These are phyloP conservation scores for Troilus luridus DNA, from an alignment of 2,888 invertebrate genomes.

Conservation along the genomic window DNA sequence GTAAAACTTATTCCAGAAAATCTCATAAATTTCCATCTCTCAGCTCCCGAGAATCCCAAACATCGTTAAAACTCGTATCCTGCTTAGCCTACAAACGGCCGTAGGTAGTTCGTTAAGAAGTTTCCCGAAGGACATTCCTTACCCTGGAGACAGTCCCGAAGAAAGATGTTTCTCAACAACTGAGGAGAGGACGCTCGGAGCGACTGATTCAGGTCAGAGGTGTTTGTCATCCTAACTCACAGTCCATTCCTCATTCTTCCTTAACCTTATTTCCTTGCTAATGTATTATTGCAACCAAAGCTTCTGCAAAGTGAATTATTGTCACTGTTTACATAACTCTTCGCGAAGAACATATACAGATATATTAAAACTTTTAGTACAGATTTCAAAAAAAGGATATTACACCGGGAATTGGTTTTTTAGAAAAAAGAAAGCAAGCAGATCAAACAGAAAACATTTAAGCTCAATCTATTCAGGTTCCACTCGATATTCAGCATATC, in stretches of 20 bases:
- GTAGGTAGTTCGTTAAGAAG: slow-evolving; percentile 37
- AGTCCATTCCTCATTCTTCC: background rate
- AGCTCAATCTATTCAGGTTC: too few relatives aligned
- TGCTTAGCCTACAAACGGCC: slow-evolving; percentile 16
- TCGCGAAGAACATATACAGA: too few relatives aligned
- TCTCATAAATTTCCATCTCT: slow-evolving; percentile 26
- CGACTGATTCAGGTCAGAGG: slow-evolving; percentile 28
- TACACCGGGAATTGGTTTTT: too few relatives aligned
- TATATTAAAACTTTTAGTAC: too few relatives aligned
- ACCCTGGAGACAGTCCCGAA: background rate
- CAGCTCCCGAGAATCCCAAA: background rate
- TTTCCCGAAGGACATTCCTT: slow-evolving; percentile 16
- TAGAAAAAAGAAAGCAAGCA: too few relatives aligned
- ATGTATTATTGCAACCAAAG: background rate
- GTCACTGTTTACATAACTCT: background rate
- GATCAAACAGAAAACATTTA: too few relatives aligned
- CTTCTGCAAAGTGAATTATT: background rate
- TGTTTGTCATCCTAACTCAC: slow-evolving; percentile 3
- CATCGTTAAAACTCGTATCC: slow-evolving; percentile 29
- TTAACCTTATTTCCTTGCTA: background rate
- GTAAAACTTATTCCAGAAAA: background rate
- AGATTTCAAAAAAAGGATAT: too few relatives aligned
- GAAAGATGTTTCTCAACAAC: slow-evolving; percentile 13
- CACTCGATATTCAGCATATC: too few relatives aligned
- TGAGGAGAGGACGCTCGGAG: background rate